phyloP scores from a whole-genome alignment of 2,797 vertebrate species.

The Myripristis jacobus region DNA sequence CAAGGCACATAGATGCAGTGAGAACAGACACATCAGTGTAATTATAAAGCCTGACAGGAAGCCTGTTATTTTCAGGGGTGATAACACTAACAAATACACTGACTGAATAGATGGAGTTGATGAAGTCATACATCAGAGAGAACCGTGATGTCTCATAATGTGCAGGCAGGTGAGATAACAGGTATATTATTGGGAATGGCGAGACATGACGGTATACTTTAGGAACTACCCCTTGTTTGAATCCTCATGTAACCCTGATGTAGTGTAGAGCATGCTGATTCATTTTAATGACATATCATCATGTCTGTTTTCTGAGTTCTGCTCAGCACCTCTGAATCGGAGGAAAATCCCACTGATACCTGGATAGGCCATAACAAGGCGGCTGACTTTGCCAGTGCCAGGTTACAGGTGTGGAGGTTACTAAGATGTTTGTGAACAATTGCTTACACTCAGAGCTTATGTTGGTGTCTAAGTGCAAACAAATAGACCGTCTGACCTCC shows the following conservation, averaged over 20 bases:
- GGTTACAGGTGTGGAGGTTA: constrained; percentile 9
- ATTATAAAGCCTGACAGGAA: constrained; percentile 65
- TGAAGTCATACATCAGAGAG: constrained; percentile 58
- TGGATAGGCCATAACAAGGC: constrained; percentile 22
- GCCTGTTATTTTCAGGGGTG: constrained; percentile 61
- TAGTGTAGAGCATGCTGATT: constrained; percentile 18
- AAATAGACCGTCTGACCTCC: no score
- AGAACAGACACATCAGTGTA: constrained; percentile 58
- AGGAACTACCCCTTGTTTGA: background rate
- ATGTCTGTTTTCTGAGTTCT: constrained; percentile 27
- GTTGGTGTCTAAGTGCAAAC: no score
- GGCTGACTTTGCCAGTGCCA: background rate
- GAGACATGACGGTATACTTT: constrained; percentile 16
- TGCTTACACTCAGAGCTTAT: background rate
- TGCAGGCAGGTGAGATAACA: constrained; percentile 14
- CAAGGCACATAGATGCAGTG: constrained; percentile 50
- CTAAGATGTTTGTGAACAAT: constrained; percentile 34
- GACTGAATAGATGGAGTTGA: constrained; percentile 61
- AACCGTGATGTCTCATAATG: constrained; percentile 1
- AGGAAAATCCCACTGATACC: constrained; percentile 24
- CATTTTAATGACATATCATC: constrained; percentile 27
- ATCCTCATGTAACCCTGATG: background rate
- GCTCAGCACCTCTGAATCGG: background rate
- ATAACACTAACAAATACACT: constrained; percentile 60
- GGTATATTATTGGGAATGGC: constrained; percentile 23